These are phyloP conservation scores for Pollachius pollachius DNA, from an alignment of 2,113 vertebrate genomes.

Conservation along the genomic window DNA sequence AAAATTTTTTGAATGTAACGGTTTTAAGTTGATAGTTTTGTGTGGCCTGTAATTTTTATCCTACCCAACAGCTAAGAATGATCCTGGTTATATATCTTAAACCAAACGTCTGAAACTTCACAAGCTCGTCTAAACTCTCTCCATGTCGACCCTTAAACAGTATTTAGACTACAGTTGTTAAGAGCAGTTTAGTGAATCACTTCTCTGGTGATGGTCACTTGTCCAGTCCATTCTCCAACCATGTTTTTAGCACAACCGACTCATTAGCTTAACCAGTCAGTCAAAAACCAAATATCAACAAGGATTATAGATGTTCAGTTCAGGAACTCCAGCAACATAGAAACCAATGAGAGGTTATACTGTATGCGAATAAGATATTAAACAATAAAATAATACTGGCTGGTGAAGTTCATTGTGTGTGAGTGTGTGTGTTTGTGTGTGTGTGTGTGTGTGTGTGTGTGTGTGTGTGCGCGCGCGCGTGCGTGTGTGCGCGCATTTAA, in stretches of 20 bases:
- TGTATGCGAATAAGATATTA: constrained; percentile 75
- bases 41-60: constrained; percentile 23
- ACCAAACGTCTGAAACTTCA: not conserved
- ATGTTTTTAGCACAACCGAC: constrained; percentile 2
- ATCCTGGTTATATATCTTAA: too few relatives aligned
- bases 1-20: constrained; percentile 15
- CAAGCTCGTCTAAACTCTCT: too few relatives aligned
- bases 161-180: too few relatives aligned
- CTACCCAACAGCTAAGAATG: constrained; percentile 31
- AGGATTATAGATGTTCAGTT: constrained; percentile 41
- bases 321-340: constrained; percentile 65
- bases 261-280: constrained; percentile 7
- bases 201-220: too few relatives aligned
- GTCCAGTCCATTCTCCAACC: too few relatives aligned
- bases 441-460: constrained; percentile 10
- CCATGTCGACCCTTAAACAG: too few relatives aligned
- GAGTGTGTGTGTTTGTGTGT: not conserved
- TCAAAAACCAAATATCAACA: constrained; percentile 26
- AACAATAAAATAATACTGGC: constrained; percentile 64
- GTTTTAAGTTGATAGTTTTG: constrained; percentile 24
- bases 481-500: not conserved
- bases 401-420: constrained; percentile 21
- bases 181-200: too few relatives aligned
- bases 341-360: constrained; percentile 68
- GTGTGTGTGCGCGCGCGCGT: not conserved